A percentile compares a stretch with the other conserved stretches of the same genome.
These are phyloP conservation scores for Pinna nobilis DNA, from an alignment of 1,140 invertebrate species.

Conservation along the genomic window DNA sequence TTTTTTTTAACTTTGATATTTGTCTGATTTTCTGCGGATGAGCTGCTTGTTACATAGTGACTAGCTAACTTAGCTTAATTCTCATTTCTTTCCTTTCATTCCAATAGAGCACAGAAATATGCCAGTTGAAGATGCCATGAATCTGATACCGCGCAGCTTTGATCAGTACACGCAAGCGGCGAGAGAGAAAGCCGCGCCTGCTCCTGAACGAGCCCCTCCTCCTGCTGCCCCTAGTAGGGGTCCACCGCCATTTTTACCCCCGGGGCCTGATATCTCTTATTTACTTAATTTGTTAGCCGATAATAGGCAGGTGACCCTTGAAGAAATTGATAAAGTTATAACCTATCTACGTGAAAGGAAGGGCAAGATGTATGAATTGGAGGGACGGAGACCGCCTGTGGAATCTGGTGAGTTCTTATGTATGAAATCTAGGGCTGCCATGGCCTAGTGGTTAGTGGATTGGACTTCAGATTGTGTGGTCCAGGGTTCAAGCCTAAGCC, in stretches of 20 bases:
- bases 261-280: conserved; percentile 77
- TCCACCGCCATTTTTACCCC: conserved; percentile 46
- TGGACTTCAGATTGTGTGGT: no score
- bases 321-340: conserved; percentile 88
- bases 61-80: no score
- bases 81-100: conserved; percentile 29
- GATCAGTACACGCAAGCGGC: conserved; percentile 81
- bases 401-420: neutral
- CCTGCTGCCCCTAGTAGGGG: conserved; percentile 22
- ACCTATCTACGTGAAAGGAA: conserved; percentile 85
- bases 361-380: conserved; percentile 74
- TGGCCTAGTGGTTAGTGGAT: no score
- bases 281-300: conserved; percentile 87
- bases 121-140: conserved; percentile 91
- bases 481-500: no score
- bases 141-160: conserved; percentile 86
- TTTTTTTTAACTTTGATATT: no score
- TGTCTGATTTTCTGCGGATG: no score
- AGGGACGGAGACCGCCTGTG: conserved; percentile 31
- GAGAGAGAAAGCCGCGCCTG: conserved; percentile 51
- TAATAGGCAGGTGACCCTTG: conserved; percentile 84
- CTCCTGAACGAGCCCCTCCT: conserved; percentile 25
- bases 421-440: no score
- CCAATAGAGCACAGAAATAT: conserved; percentile 92
- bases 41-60: no score